Evolutionary conservation across 2,797 vertebrate species (phyloP).

Genomic region (Stomatorhinus walkeri): DNA sequence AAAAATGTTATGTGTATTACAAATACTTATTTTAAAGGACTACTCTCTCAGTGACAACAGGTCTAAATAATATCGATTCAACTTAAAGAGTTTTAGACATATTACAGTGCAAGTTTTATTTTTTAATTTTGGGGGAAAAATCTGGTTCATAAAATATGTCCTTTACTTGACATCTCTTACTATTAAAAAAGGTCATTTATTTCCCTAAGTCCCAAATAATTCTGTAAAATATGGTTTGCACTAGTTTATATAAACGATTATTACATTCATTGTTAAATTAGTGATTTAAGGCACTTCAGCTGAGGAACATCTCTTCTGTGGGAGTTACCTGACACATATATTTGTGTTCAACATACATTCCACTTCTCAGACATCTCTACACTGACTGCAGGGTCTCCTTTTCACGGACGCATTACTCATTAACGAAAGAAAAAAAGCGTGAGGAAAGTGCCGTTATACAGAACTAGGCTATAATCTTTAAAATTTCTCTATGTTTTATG

Average conservation of each 20-base stretch:
- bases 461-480: neutral
- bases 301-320: neutral
- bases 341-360: neutral
- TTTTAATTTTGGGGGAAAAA: neutral
- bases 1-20: neutral
- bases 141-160: neutral
- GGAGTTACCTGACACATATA: neutral
- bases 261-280: constrained; percentile 20
- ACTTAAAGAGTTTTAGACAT: neutral
- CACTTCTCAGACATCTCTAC: neutral
- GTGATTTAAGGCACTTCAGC: constrained; percentile 21
- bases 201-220: neutral
- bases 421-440: neutral
- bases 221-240: neutral
- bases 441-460: neutral
- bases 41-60: neutral
- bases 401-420: neutral
- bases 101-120: neutral
- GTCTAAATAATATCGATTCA: neutral
- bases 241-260: constrained; percentile 2
- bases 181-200: neutral
- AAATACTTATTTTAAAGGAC: neutral
- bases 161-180: neutral
- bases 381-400: neutral
- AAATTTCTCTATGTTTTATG: neutral